These are phyloP conservation scores for Lithophane semibrunnea DNA, from an alignment of 2,888 invertebrate genomes.

Conservation along the genomic window DNA sequence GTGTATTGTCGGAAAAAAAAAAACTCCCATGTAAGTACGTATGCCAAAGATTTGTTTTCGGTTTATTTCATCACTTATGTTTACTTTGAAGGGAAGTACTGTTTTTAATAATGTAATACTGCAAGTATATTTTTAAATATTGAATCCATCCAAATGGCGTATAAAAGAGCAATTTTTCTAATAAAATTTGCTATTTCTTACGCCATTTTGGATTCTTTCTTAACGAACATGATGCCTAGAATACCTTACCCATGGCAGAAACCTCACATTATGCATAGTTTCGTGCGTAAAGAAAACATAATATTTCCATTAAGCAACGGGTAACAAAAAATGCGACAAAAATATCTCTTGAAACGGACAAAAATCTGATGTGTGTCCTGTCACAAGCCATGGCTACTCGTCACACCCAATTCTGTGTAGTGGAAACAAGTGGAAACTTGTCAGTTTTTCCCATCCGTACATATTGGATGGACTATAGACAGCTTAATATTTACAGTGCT, in stretches of 20 bases:
- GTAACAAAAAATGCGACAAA: background rate
- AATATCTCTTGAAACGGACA: background rate
- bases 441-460: slow-evolving; percentile 32
- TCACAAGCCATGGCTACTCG: slow-evolving; percentile 35
- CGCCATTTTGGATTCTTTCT: no score
- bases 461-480: slow-evolving; percentile 45
- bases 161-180: no score
- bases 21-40: no score
- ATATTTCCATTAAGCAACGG: background rate
- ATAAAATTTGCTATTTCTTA: no score
- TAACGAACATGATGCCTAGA: background rate
- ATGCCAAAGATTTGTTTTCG: no score
- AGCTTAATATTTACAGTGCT: slow-evolving; percentile 46
- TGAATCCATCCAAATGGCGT: no score
- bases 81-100: no score
- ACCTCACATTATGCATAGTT: background rate
- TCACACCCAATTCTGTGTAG: slow-evolving; percentile 26
- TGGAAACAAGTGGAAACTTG: slow-evolving; percentile 26
- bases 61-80: no score
- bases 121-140: no score
- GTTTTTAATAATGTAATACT: no score
- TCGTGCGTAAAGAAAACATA: background rate
- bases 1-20: no score
- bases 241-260: background rate
- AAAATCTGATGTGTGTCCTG: slow-evolving; percentile 17